These are phyloP conservation scores for Anolis sagrei DNA, from an alignment of 2,113 vertebrate species.

Conservation along the genomic window DNA sequence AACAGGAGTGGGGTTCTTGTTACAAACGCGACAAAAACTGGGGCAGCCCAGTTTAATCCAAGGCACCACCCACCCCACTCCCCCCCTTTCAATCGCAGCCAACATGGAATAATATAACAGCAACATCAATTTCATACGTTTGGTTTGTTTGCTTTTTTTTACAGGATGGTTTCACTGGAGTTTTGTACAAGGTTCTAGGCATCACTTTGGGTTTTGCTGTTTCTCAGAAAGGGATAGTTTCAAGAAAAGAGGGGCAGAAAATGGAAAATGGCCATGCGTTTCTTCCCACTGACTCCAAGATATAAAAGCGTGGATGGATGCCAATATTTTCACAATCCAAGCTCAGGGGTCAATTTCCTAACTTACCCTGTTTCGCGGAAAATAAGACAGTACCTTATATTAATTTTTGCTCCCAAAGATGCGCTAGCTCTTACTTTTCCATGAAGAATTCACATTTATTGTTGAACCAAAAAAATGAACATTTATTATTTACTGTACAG, in stretches of 20 bases:
- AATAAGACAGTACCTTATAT: too few relatives aligned
- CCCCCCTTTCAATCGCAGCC: background rate
- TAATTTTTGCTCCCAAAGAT: too few relatives aligned
- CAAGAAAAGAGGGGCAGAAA: background rate
- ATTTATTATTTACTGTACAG: too few relatives aligned
- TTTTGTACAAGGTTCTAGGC: constrained; percentile 66
- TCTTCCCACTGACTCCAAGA: constrained; percentile 21
- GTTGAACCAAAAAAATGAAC: too few relatives aligned
- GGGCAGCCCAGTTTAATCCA: constrained; percentile 48
- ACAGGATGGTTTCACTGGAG: constrained; percentile 63
- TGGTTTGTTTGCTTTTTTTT: constrained; percentile 55
- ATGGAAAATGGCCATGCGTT: background rate
- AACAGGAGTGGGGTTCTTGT: constrained; percentile 41
- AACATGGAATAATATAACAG: constrained; percentile 64
- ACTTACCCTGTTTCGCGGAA: too few relatives aligned
- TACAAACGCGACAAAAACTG: constrained; percentile 33
- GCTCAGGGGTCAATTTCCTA: background rate
- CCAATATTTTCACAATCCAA: background rate
- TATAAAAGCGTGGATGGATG: background rate
- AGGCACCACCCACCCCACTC: constrained; percentile 50
- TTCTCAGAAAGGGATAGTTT: constrained; percentile 53
- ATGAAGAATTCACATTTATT: too few relatives aligned
- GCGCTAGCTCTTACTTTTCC: too few relatives aligned
- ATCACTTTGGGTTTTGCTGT: constrained; percentile 64
- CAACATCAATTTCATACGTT: constrained; percentile 44